A percentile compares a stretch with the other conserved stretches of the same genome.
Evolutionary conservation across 2,888 invertebrate genomes (phyloP).

Genomic region (Melipona bicolor): DNA sequence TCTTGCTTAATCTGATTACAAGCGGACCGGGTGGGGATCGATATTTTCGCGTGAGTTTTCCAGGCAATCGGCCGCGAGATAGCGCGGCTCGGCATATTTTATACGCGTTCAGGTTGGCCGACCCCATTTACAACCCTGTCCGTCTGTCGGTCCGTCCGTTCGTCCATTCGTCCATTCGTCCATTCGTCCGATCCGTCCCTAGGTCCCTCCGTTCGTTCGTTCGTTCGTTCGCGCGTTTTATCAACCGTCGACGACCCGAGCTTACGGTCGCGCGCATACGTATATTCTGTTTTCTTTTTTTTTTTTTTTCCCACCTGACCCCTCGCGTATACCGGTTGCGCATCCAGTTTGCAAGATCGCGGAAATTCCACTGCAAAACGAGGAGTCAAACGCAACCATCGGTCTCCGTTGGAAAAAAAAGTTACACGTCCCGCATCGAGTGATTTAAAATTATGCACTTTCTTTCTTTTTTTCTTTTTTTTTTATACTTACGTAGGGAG

Average conservation of each 20-base stretch:
- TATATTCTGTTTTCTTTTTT: background rate
- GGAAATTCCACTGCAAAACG: background rate
- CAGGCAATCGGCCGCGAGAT: conserved; percentile 81
- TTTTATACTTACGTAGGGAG: no score
- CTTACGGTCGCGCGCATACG: conserved; percentile 16
- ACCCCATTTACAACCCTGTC: conserved; percentile 74
- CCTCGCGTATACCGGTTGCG: background rate
- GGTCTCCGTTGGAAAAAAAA: background rate
- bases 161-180: conserved; percentile 46
- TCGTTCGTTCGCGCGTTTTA: conserved; percentile 55
- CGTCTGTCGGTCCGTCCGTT: conserved; percentile 54
- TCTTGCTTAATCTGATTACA: conserved; percentile 79
- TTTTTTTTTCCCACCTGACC: background rate
- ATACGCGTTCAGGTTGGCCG: conserved; percentile 75
- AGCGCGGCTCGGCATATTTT: conserved; percentile 79
- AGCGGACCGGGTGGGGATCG: conserved; percentile 73
- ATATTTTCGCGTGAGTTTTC: conserved; percentile 82
- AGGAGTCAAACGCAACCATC: background rate
- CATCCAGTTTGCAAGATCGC: background rate
- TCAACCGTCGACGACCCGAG: conserved; percentile 48
- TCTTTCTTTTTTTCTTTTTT: background rate
- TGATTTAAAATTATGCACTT: conserved; percentile 32
- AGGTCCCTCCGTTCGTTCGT: conserved; percentile 47
- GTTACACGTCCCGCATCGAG: background rate
- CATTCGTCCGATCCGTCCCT: conserved; percentile 34